These are phyloP conservation scores for Agonopterix arenella DNA, from an alignment of 2,888 invertebrate genomes.

Conservation along the genomic window DNA sequence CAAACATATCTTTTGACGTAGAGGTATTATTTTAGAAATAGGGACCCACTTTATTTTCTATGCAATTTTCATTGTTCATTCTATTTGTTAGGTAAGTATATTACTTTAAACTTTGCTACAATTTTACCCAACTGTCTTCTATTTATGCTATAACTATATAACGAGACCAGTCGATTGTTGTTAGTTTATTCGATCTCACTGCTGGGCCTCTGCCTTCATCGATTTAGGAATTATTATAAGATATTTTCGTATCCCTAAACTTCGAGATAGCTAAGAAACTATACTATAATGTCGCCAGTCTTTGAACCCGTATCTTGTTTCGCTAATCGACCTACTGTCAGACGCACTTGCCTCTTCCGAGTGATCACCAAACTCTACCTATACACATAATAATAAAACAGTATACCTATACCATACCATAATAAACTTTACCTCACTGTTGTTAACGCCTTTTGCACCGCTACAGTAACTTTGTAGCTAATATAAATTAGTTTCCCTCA, in stretches of 20 bases:
- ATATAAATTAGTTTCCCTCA: constrained; percentile 7
- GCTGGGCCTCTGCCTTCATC: not conserved
- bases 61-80: too few relatives aligned
- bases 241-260: not conserved
- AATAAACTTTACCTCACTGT: too few relatives aligned
- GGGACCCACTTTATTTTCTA: too few relatives aligned
- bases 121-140: too few relatives aligned
- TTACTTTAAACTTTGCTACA: too few relatives aligned
- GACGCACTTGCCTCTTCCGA: constrained; percentile 56
- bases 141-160: too few relatives aligned
- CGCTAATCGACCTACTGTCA: constrained; percentile 65
- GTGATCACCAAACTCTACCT: constrained; percentile 39
- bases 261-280: not conserved
- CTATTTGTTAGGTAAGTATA: too few relatives aligned
- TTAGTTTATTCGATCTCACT: not conserved
- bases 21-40: too few relatives aligned
- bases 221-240: not conserved
- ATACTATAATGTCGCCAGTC: constrained; percentile 21
- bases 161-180: too few relatives aligned
- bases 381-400: constrained; percentile 5
- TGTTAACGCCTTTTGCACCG: not conserved
- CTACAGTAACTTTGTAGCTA: constrained; percentile 7
- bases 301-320: constrained; percentile 49
- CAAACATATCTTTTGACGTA: too few relatives aligned
- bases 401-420: too few relatives aligned